A percentile compares a stretch with the other conserved stretches of the same genome.
These are phyloP conservation scores for Apistogramma diplotaenia DNA, from an alignment of 2,113 vertebrate genomes.

Conservation along the genomic window DNA sequence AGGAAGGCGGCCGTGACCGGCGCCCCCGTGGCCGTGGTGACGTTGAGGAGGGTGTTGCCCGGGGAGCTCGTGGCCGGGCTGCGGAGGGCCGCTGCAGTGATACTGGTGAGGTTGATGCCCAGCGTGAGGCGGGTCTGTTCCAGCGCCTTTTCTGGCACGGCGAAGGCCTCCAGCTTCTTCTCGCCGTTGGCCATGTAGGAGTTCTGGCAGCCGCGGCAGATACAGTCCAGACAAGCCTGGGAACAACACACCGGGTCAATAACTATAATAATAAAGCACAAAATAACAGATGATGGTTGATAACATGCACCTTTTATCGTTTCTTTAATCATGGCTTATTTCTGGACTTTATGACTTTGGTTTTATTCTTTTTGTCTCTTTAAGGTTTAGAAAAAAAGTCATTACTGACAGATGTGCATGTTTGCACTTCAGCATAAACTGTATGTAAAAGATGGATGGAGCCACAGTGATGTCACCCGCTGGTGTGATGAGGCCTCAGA, in stretches of 20 bases:
- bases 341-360: neutral
- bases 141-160: slow-evolving; percentile 98
- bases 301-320: rapidly evolving
- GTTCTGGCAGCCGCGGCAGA: slow-evolving; percentile 99
- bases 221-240: slow-evolving; percentile 96
- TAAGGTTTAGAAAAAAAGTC: neutral
- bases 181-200: slow-evolving; percentile 99
- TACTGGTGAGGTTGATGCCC: slow-evolving; percentile 99
- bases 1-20: slow-evolving; percentile 74
- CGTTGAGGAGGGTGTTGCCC: slow-evolving; percentile 88
- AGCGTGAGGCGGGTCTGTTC: slow-evolving; percentile 98
- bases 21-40: slow-evolving; percentile 90
- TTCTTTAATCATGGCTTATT: too few relatives aligned
- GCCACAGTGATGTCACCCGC: neutral
- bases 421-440: neutral
- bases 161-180: slow-evolving; percentile 99
- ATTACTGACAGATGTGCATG: neutral
- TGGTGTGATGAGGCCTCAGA: neutral
- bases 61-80: slow-evolving; percentile 86
- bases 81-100: slow-evolving; percentile 89
- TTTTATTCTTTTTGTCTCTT: neutral
- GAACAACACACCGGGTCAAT: neutral
- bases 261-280: neutral
- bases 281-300: neutral
- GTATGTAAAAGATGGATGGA: neutral